Conservation (phyloP, 2,113 vertebrate species). For the Edolisoma coerulescens region DNA sequence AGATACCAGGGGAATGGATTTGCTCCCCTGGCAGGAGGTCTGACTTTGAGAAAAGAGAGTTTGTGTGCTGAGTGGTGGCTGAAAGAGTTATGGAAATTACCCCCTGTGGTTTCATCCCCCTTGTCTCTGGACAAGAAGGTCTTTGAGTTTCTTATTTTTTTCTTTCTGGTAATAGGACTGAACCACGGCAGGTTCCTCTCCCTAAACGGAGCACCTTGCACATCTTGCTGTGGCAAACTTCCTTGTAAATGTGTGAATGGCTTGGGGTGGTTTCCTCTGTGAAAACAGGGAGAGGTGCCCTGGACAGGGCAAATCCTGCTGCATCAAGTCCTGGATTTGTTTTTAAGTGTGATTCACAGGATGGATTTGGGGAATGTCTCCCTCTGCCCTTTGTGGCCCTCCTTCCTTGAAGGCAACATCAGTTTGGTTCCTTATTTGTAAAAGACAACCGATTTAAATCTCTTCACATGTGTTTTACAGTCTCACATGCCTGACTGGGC, state of each 20-base stretch:
- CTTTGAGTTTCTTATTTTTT: background rate
- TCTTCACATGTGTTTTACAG: background rate
- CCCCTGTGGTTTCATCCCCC: background rate
- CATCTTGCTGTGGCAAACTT: background rate
- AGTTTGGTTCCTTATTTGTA: background rate
- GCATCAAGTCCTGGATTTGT: fast-evolving
- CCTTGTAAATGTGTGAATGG: background rate
- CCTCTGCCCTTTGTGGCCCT: background rate
- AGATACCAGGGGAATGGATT: conserved; percentile 14
- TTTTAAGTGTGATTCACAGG: background rate
- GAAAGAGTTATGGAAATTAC: conserved; percentile 38
- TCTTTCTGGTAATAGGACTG: background rate
- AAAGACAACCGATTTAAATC: background rate
- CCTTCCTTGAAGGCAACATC: background rate
- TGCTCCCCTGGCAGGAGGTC: conserved; percentile 1
- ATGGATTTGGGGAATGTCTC: background rate
- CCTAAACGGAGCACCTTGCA: background rate
- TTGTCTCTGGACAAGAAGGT: background rate
- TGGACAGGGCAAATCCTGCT: background rate
- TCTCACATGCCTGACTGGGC: background rate
- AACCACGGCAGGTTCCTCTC: background rate
- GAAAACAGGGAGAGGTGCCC: background rate
- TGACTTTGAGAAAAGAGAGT: conserved; percentile 23
- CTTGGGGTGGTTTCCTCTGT: background rate
- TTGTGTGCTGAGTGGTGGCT: background rate